A percentile compares a stretch with the other conserved stretches of the same genome.
phyloP scores from a whole-genome alignment of 92 coral and sea anemone genomes.

The Palythoa grandiflora region DNA sequence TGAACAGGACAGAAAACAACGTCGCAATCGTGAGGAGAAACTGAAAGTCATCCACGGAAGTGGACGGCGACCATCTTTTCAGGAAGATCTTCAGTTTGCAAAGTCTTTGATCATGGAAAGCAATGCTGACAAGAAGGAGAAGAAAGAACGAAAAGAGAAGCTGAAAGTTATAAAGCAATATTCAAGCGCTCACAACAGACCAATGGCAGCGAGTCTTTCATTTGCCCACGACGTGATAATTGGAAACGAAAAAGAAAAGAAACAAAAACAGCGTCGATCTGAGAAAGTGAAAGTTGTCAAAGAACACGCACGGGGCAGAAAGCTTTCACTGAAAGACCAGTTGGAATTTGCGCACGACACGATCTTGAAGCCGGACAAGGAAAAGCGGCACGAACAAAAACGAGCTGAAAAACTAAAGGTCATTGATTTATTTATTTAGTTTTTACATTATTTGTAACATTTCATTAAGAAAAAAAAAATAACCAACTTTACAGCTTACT shows the following conservation, averaged over 20 bases:
- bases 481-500: too few species aligned
- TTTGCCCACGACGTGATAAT: conserved; percentile 23
- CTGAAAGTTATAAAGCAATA: conserved; percentile 6
- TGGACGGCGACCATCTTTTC: conserved; percentile 22
- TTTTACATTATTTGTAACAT: too few species aligned
- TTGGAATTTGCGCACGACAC: not conserved
- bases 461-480: too few species aligned
- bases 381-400: not conserved
- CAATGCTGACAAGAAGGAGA: not conserved
- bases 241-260: not conserved
- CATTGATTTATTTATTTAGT: too few species aligned
- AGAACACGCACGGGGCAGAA: not conserved
- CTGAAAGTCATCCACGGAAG: conserved; percentile 11
- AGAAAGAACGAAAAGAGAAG: conserved; percentile 16
- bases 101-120: conserved; percentile 11
- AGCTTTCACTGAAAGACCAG: conserved; percentile 6
- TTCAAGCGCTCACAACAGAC: not conserved
- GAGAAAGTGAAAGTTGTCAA: conserved; percentile 25
- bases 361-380: not conserved
- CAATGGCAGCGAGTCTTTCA: not conserved
- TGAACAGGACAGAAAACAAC: not conserved
- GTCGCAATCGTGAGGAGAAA: not conserved
- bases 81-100: conserved; percentile 19
- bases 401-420: conserved; percentile 19
- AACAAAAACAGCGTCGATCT: not conserved